Evolutionary conservation across 1,140 invertebrate genomes (phyloP).

Genomic region (Sycobia sp.): DNA sequence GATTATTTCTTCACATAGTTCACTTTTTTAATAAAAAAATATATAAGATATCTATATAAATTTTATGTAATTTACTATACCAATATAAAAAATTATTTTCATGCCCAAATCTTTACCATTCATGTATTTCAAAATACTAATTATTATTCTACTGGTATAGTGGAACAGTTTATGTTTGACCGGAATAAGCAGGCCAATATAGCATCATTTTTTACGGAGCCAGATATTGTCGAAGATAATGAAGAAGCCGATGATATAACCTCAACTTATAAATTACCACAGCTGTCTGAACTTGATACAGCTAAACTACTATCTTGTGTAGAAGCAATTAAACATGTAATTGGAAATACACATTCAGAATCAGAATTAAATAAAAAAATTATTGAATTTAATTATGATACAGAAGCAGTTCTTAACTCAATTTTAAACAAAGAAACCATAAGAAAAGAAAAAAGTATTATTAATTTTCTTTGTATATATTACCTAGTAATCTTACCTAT

Average conservation of each 20-base stretch:
- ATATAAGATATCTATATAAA: not conserved
- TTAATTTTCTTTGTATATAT: not conserved
- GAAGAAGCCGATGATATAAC: constrained; percentile 62
- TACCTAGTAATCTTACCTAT: too few relatives aligned
- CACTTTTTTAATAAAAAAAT: too few relatives aligned
- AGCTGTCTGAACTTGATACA: constrained; percentile 70
- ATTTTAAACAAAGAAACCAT: constrained; percentile 64
- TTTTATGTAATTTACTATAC: not conserved
- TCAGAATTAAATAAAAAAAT: constrained; percentile 70
- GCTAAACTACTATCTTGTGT: constrained; percentile 81
- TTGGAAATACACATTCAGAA: constrained; percentile 78
- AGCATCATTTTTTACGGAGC: constrained; percentile 73
- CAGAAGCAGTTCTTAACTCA: constrained; percentile 73
- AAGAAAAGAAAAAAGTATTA: constrained; percentile 29
- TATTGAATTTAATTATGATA: constrained; percentile 73
- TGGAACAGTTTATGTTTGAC: constrained; percentile 85
- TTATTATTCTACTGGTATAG: too few relatives aligned
- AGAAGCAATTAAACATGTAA: constrained; percentile 79
- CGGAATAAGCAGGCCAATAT: constrained; percentile 73
- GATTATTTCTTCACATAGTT: not conserved
- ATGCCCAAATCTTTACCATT: constrained; percentile 8
- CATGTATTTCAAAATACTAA: constrained; percentile 8
- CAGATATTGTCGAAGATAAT: constrained; percentile 75
- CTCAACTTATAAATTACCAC: constrained; percentile 58
- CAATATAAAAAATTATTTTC: not conserved